Evolutionary conservation across 1,140 invertebrate genomes (phyloP), one percentile per base, ranked within the genome.

Genomic region (Drosophila kepulauana): DNA sequence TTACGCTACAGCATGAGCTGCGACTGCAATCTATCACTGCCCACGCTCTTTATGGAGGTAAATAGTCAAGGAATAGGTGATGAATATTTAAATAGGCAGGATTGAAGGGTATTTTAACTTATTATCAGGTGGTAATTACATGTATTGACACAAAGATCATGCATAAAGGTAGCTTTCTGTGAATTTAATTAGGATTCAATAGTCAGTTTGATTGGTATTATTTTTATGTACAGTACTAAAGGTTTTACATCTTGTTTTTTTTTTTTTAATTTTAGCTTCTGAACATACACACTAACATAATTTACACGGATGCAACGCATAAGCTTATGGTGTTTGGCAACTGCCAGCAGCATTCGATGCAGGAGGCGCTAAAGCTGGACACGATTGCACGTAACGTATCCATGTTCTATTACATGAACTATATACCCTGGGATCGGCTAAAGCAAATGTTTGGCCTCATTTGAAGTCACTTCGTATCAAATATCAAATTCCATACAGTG

Each of bases 11-110:
- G 72, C 59, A 64, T 76, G 56, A 59, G 5, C 57, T 82, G 80
- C n/a, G 80, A 82, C 3, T 82, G 80, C 46, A 66, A 64, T 20
- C 41, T 78, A 1, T 81, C 80, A 6, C 45, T 82, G 65, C 28
- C 75, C 30, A 81, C 79, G 10, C 75, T 82, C 1, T 82, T 82
- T 1, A 59, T 82, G 15, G 80, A 82, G 79, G 80, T 82, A n/a
- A 67, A 52, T 57, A 15, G 3, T 30, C 10, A n/a, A 30, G 11
- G 6, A 28, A 33, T 33, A 33, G 7, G 5, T 33, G 33, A 33
- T 33, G 25, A 30, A 7, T 8, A 2, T 15, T 30, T 0, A 4
- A n/a, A 10, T 4, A 11, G 20, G 20, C 20, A 25, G 20, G 20
- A 25, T 25, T 25, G 20, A 25, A 25, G 20, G 20, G 3, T 25